Base-by-base conservation (phyloP, 2,888 invertebrate genomes). In the Melangyna quadrimaculata region DNA sequence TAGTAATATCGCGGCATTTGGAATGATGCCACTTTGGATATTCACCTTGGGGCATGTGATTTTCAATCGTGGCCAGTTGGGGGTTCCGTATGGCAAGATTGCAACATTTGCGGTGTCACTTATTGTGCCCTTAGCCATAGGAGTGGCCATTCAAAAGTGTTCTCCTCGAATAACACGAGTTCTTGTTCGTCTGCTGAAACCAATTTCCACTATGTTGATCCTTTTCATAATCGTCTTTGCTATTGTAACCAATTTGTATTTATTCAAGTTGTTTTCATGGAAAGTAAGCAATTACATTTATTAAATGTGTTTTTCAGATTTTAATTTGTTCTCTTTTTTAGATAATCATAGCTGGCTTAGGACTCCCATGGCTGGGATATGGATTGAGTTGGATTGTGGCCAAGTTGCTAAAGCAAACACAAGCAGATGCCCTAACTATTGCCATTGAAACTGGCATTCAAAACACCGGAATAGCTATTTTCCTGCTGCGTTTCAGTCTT, bases 401-500 rank as follows among this genome's bases (percentile, higher is more conserved):
- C 0, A 92, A 93, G 69, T 29, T 95, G 0, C 93, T 94, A 14
- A 93, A 93, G 29, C 96, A 96, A 90, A 93, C 94, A 6, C 91
- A 93, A 53, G 91, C 93, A 3, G 97, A 98, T 91, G 93, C 95
- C 3, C 92, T 97, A n/a, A 97, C 98, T 6, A 98, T 98, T 89
- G 95, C 97, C 61, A 95, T 98, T 63, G 98, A 98, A 93, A 97
- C 97, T 5, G 98, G 98, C 67, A 95, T 98, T 71, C 98, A 98
- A 93, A 98, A 98, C 92, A 98, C 98, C 0, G 98, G 98, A 8
- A 91, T 98, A 87, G 94, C 98, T 0, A 98, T 98, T 89, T 97
- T 98, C 91, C 93, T 98, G 88, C 93, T 98, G 71, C 93, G 96
- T 75, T 95, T 97, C 90, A 95, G 97, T 4, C 93, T 98, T 78